Percentiles rank a stretch among this genome's conserved stretches.
Conservation (phyloP, 2,113 vertebrate species). For the Bothrops jararaca region DNA sequence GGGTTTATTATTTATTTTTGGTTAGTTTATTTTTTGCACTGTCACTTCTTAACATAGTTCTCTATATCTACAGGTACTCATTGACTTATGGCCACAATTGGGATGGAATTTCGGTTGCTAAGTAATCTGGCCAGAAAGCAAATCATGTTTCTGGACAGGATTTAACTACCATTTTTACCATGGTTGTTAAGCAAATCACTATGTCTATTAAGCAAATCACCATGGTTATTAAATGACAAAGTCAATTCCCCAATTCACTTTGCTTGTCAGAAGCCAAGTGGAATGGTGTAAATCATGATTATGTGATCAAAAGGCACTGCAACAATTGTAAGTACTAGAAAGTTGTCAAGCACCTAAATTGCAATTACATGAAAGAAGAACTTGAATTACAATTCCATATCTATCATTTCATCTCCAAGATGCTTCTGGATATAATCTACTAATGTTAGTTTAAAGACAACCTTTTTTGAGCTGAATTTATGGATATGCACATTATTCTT, state of each 20-base stretch:
- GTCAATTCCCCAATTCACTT: no score
- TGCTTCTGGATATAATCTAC: background rate
- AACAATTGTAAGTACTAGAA: background rate
- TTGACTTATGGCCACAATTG: background rate
- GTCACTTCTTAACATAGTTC: background rate
- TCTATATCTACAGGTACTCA: background rate
- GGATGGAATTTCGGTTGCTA: background rate
- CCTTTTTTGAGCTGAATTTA: background rate
- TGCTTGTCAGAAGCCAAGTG: background rate
- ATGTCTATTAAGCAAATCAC: background rate
- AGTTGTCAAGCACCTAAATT: background rate
- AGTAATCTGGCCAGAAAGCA: background rate
- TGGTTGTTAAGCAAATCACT: background rate
- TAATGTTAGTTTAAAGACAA: background rate
- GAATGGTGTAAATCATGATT: background rate
- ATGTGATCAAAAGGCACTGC: background rate
- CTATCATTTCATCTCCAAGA: background rate
- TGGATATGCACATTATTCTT: background rate
- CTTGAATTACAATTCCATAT: background rate
- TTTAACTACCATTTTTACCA: background rate
- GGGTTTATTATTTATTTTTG: background rate
- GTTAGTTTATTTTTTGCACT: background rate
- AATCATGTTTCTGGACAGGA: background rate
- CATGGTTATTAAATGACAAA: background rate
- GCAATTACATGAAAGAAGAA: background rate